phyloP scores from a whole-genome alignment of 23 tunicate species.

The Clavelina lepadiformis region DNA sequence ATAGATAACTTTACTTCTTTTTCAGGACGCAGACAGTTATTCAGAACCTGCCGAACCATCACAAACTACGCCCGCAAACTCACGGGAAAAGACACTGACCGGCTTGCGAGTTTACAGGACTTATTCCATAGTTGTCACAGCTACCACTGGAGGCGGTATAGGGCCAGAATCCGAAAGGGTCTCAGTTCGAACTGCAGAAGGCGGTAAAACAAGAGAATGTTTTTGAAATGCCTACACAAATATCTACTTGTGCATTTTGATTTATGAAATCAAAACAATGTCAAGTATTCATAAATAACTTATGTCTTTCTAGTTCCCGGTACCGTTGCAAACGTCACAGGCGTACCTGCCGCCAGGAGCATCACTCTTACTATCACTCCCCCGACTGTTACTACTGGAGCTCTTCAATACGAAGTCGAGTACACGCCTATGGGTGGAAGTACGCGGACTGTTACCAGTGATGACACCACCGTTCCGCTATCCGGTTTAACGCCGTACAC shows the following conservation, averaged over 20 bases:
- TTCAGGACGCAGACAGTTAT: no score
- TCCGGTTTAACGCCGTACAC: no score
- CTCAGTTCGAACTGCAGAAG: no score
- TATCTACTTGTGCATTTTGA: no score
- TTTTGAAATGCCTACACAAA: no score
- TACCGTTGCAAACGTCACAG: neutral
- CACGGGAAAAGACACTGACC: neutral
- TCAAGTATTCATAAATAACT: no score
- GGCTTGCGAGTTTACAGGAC: neutral
- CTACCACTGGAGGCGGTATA: neutral
- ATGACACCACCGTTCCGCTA: no score
- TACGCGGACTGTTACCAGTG: neutral
- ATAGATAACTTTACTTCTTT: no score
- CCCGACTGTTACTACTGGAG: constrained; percentile 2
- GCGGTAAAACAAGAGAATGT: no score
- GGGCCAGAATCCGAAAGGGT: constrained; percentile 3
- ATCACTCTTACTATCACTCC: neutral
- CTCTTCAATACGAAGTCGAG: constrained; percentile 1
- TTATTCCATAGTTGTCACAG: neutral
- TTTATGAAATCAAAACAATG: no score
- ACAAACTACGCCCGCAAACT: no score
- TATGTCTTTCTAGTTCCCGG: constrained; percentile 1
- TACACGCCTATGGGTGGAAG: neutral
- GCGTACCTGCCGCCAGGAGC: neutral
- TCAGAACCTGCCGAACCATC: no score